phyloP scores from a whole-genome alignment of 2,113 vertebrate genomes.

The Halcyon malimbica region DNA sequence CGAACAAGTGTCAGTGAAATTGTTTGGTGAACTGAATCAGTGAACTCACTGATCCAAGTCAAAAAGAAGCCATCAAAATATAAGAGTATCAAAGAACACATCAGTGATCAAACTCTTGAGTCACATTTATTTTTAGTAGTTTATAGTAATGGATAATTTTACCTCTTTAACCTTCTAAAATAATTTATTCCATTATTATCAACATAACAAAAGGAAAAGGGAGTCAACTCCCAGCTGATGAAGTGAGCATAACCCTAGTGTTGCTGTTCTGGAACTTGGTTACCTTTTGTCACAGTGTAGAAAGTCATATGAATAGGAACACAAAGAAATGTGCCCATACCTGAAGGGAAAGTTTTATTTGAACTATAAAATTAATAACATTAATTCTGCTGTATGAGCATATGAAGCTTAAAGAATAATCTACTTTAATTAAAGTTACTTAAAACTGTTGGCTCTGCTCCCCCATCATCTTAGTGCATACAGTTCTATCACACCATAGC shows the following conservation, averaged over 20 bases:
- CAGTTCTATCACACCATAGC: neutral
- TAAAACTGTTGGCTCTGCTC: neutral
- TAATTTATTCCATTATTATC: neutral
- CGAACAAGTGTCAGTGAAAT: neutral
- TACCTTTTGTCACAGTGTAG: neutral
- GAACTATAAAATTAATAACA: neutral
- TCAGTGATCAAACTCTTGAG: neutral
- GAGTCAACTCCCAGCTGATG: neutral
- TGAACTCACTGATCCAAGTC: neutral
- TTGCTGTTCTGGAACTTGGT: neutral
- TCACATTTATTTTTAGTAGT: neutral
- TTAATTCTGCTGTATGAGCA: neutral
- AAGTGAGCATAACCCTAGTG: neutral
- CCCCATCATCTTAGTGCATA: neutral
- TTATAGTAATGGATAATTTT: neutral
- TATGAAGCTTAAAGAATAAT: neutral
- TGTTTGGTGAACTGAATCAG: neutral
- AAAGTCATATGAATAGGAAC: neutral
- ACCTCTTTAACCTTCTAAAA: neutral
- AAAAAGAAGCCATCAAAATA: neutral
- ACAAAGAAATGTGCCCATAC: neutral
- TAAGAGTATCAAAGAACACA: neutral
- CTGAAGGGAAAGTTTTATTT: neutral
- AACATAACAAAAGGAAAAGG: neutral
- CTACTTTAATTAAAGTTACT: neutral